A percentile compares a stretch with the other conserved stretches of the same genome.
phyloP scores from a whole-genome alignment of 2,888 invertebrate species.

The Phorcus lineatus region DNA sequence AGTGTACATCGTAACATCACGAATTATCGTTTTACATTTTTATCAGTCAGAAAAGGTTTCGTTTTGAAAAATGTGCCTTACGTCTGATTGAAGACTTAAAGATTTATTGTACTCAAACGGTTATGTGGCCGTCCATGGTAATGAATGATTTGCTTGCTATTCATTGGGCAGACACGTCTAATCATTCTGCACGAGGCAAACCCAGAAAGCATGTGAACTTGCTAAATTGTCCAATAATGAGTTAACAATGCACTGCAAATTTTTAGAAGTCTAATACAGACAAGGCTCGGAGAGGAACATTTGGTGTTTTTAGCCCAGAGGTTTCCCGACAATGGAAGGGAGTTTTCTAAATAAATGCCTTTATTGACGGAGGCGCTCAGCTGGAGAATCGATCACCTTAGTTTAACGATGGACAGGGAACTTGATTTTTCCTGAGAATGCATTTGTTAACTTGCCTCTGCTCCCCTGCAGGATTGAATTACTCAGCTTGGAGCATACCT shows the following conservation, averaged over 20 bases:
- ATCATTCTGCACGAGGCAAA: background rate
- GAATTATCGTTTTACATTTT: background rate
- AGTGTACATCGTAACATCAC: background rate
- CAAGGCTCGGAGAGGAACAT: background rate
- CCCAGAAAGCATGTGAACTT: background rate
- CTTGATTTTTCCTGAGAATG: constrained; percentile 16
- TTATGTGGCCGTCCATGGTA: background rate
- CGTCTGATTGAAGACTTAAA: background rate
- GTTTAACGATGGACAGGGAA: background rate
- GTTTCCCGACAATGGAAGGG: background rate
- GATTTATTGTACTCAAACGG: background rate
- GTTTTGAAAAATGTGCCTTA: background rate
- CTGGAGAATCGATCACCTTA: constrained; percentile 9
- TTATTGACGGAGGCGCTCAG: background rate
- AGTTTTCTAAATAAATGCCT: background rate
- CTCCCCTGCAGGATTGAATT: background rate
- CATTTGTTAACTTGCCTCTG: constrained; percentile 1
- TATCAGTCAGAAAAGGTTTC: background rate
- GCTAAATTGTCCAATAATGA: constrained; percentile 9
- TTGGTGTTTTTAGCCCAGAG: background rate
- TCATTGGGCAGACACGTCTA: background rate
- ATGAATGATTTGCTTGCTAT: background rate
- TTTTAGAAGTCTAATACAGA: background rate
- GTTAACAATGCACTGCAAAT: constrained; percentile 16
- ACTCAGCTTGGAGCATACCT: background rate